phyloP scores from a whole-genome alignment of 2,797 vertebrate genomes.

The Harpagifer antarcticus region DNA sequence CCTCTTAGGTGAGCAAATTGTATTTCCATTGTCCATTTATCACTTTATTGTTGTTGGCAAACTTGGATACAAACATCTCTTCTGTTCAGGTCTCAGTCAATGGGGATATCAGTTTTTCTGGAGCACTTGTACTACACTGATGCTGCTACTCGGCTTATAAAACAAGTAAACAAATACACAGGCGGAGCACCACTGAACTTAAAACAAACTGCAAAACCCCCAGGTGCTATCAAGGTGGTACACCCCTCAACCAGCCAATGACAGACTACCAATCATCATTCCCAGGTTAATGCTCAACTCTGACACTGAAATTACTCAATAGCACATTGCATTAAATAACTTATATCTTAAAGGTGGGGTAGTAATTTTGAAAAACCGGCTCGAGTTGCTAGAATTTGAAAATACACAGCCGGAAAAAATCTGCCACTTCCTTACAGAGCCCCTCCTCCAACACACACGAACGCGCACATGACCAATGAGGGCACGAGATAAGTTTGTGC shows the following conservation, averaged over 20 bases:
- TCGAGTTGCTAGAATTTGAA: too few species aligned
- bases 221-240: constrained; percentile 86
- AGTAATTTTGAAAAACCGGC: too few species aligned
- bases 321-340: too few species aligned
- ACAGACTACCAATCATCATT: constrained; percentile 51
- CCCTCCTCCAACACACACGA: too few species aligned
- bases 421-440: too few species aligned
- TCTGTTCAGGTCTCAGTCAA: constrained; percentile 79
- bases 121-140: constrained; percentile 89
- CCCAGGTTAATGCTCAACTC: constrained; percentile 66
- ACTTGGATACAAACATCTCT: background rate
- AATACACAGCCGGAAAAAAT: too few species aligned
- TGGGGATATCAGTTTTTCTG: constrained; percentile 87
- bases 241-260: constrained; percentile 85
- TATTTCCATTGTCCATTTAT: background rate
- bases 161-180: constrained; percentile 87
- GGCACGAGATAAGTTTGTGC: too few species aligned
- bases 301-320: constrained; percentile 4
- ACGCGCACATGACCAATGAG: too few species aligned
- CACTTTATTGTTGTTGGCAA: background rate
- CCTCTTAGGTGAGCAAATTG: constrained; percentile 78
- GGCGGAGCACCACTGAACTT: constrained; percentile 81
- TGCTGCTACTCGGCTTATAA: constrained; percentile 81
- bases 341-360: too few species aligned
- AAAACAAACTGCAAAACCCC: constrained; percentile 76